Percentiles rank a stretch among this genome's conserved stretches.
Evolutionary conservation across 2,888 invertebrate species (phyloP).

Genomic region (Meliscaeva auricollis): DNA sequence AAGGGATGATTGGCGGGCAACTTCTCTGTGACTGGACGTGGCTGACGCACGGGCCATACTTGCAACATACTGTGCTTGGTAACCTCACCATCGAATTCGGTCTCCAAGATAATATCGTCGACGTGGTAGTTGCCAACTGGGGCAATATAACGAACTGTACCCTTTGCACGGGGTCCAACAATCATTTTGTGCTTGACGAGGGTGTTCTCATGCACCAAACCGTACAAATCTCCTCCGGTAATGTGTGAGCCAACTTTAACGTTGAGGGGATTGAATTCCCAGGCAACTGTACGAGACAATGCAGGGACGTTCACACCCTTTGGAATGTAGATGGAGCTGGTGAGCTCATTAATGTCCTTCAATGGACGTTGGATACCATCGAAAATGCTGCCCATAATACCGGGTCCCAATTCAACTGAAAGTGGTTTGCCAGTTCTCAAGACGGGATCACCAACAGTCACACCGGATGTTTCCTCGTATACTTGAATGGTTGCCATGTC

Average conservation of each 20-base stretch:
- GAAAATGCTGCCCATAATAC: constrained; percentile 99
- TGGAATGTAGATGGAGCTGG: constrained; percentile 99
- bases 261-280: constrained; percentile 96
- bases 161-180: constrained; percentile 96
- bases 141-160: constrained; percentile 98
- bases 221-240: constrained; percentile 99
- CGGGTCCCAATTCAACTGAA: constrained; percentile 99
- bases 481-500: constrained; percentile 99
- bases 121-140: constrained; percentile 97
- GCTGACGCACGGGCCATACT: constrained; percentile 99
- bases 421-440: constrained; percentile 99
- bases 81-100: constrained; percentile 98
- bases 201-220: constrained; percentile 98
- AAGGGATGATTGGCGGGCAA: constrained; percentile 99
- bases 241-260: constrained; percentile 98
- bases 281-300: constrained; percentile 90
- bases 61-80: constrained; percentile 98
- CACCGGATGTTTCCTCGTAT: constrained; percentile 98
- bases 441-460: constrained; percentile 99
- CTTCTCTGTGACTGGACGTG: constrained; percentile 98
- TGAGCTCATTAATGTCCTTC: constrained; percentile 97
- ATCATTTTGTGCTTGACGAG: constrained; percentile 98
- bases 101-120: constrained; percentile 97
- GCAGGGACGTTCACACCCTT: constrained; percentile 99
- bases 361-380: constrained; percentile 99